These are phyloP conservation scores for Mamestra configurata DNA, from an alignment of 1,140 invertebrate genomes.

Conservation along the genomic window DNA sequence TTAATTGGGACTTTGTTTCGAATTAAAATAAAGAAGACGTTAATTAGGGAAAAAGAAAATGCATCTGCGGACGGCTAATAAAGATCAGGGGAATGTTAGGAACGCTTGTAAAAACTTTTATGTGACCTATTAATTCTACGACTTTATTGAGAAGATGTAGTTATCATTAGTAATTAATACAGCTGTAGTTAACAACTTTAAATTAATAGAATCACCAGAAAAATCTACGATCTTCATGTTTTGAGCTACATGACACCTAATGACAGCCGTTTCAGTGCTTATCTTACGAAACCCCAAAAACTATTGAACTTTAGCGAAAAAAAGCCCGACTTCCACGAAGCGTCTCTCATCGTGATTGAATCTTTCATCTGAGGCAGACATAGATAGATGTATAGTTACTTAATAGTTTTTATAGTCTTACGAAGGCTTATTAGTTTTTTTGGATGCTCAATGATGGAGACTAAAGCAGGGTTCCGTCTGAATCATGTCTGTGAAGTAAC, in stretches of 20 bases:
- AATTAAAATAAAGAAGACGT: background rate
- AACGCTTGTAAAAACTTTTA: background rate
- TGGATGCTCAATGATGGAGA: conserved; percentile 3
- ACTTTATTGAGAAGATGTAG: background rate
- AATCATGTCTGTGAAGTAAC: conserved; percentile 25
- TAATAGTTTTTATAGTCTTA: conserved; percentile 64
- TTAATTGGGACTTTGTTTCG: conserved; percentile 21
- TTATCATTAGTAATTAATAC: background rate
- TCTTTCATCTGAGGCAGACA: conserved; percentile 74
- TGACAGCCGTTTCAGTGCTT: conserved; percentile 35
- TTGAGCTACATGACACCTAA: background rate
- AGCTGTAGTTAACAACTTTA: background rate
- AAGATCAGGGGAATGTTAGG: background rate
- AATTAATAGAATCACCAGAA: background rate
- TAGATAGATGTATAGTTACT: conserved; percentile 67
- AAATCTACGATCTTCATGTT: background rate
- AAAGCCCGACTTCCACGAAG: conserved; percentile 72
- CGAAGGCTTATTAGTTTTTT: conserved; percentile 70
- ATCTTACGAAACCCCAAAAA: conserved; percentile 67
- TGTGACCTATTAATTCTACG: background rate
- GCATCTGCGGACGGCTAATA: background rate
- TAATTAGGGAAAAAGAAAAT: conserved; percentile 9
- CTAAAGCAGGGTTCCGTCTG: background rate
- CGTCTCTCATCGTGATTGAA: conserved; percentile 75
- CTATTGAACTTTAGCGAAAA: conserved; percentile 68